Percentiles rank a stretch among this genome's conserved stretches.
phyloP scores from a whole-genome alignment of 2,113 vertebrate species.

The Brachyhypopomus occidentalis region DNA sequence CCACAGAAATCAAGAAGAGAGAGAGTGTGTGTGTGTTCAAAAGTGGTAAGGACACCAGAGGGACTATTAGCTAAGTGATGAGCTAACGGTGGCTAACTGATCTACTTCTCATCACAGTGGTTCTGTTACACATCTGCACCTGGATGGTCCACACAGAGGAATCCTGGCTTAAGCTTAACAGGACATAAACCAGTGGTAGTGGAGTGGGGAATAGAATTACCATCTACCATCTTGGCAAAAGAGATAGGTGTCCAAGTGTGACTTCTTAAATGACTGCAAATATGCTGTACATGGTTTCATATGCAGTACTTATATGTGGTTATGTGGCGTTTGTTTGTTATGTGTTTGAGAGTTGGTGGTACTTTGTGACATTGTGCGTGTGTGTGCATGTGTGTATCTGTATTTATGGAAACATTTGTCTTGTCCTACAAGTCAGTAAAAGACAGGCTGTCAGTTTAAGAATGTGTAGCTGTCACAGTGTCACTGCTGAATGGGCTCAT shows the following conservation, averaged over 20 bases:
- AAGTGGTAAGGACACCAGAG: slow-evolving; percentile 20
- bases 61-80: background rate
- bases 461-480: background rate
- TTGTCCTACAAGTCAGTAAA: slow-evolving; percentile 13
- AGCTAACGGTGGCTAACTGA: background rate
- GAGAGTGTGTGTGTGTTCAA: background rate
- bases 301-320: no score
- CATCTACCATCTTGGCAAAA: no score
- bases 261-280: no score
- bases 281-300: no score
- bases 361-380: background rate
- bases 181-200: no score
- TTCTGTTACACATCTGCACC: background rate
- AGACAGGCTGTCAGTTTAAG: slow-evolving; percentile 23
- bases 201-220: no score
- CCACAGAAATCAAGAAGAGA: slow-evolving; percentile 32
- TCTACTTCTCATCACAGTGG: background rate
- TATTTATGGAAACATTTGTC: background rate
- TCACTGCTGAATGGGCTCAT: slow-evolving; percentile 9
- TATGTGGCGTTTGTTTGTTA: no score
- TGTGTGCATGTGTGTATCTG: background rate
- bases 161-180: no score
- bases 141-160: no score
- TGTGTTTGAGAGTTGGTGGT: background rate
- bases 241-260: no score